Base-by-base conservation (phyloP, 2,888 invertebrate species). In the Hirtodrosophila trivittata region DNA sequence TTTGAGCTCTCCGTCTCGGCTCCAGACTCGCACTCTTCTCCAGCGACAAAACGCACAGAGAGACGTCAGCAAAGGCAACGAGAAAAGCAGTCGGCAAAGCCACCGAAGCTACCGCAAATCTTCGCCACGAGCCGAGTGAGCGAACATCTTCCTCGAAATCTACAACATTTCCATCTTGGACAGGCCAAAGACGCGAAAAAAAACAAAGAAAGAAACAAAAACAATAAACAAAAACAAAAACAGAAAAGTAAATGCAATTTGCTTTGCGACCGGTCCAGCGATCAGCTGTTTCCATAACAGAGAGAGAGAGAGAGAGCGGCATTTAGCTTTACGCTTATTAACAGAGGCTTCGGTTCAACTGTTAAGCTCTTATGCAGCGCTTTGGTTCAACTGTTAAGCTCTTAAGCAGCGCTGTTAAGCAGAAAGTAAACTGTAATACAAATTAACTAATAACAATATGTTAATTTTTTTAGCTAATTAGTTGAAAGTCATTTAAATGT, bases 81-180 rank as follows among this genome's bases (percentile, higher is more conserved):
- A 68, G 47, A 64, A 67, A 75, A 65, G 41, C 56, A 60, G 25
- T 73, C 67, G 65, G 72, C 65, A 56, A 57, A 18, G 46, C 35
- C 21, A 37, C 73, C 66, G 73, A 72, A 65, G 60, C 51, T 38
- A 75, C 57, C 63, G 63, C 78, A 42, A 58, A 64, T 82, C 80
- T 78, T 68, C 66, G 66, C 70, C 66, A 51, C 37, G 37, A 21
- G 42, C 59, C 73, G 65, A 64, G 47, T 41, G 35, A 49, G 49
- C 60, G 75, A 57, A 58, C 77, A 82, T 77, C 81, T 80, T 80
- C 83, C 77, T 81, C 85, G 58, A 65, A 60, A 47, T 58, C 59
- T 62, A 64, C 66, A 67, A 67, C 75, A 69, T 57, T 60, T 43
- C 43, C 45, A 62, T 54, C 38, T 38, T 33, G 45, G 50, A 45